These are phyloP conservation scores for Myiopsitta monachus DNA, from an alignment of 2,113 vertebrate species.

Conservation along the genomic window DNA sequence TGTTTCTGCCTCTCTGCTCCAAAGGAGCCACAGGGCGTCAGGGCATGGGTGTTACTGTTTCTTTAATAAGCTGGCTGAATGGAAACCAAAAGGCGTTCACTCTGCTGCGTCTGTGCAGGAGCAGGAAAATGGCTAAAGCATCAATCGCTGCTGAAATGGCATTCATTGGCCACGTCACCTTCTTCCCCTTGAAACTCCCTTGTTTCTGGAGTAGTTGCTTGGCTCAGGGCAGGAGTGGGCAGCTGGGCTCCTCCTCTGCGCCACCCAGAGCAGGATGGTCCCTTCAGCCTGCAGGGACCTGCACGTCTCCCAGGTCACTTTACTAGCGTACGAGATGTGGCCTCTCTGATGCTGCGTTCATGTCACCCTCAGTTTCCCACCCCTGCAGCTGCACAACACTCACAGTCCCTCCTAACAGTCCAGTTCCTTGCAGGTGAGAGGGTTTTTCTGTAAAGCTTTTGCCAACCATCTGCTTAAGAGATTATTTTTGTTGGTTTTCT, in stretches of 20 bases:
- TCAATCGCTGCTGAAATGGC: not conserved
- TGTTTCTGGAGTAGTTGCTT: not conserved
- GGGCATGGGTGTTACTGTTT: not conserved
- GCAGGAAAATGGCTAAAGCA: not conserved
- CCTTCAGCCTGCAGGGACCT: not conserved
- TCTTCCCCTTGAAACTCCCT: not conserved
- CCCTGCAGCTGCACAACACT: not conserved
- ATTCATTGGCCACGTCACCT: not conserved
- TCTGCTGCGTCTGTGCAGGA: not conserved
- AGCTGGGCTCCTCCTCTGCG: not conserved
- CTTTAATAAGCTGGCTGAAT: not conserved
- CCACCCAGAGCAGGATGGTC: rapidly evolving
- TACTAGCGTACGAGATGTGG: rapidly evolving
- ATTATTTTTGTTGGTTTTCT: not conserved
- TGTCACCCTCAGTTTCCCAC: not conserved
- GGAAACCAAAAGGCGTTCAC: not conserved
- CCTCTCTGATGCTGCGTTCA: not conserved
- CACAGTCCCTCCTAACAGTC: not conserved
- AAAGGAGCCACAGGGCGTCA: not conserved
- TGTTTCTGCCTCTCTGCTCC: not conserved
- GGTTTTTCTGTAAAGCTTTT: not conserved
- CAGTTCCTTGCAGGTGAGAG: not conserved
- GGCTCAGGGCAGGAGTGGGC: not conserved
- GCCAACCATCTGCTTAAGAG: not conserved
- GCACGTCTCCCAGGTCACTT: rapidly evolving